Percentiles rank a stretch among this genome's conserved stretches.
These are phyloP conservation scores for Parelbella ahira DNA, from an alignment of 2,888 invertebrate species.

Conservation along the genomic window DNA sequence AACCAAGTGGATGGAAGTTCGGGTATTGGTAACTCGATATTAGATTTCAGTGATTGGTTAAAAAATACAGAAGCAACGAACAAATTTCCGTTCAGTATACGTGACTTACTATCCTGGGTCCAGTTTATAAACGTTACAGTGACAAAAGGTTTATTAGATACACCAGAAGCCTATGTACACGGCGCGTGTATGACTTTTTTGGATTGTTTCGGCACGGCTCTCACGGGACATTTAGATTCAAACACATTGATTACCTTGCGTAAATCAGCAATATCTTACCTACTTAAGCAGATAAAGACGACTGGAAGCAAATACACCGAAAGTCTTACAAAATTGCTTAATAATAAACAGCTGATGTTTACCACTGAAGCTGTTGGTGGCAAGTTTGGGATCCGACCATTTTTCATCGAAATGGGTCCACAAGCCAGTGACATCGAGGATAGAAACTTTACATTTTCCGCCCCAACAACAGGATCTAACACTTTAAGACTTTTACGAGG, in stretches of 20 bases:
- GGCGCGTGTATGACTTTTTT: slow-evolving; percentile 95
- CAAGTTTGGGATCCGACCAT: slow-evolving; percentile 88
- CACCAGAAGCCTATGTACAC: slow-evolving; percentile 88
- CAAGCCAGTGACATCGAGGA: slow-evolving; percentile 40
- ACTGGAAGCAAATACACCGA: slow-evolving; percentile 58
- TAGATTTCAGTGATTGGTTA: slow-evolving; percentile 91
- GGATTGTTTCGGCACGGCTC: slow-evolving; percentile 94
- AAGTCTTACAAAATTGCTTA: slow-evolving; percentile 47
- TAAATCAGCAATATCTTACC: slow-evolving; percentile 76
- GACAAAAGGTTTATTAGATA: slow-evolving; percentile 58
- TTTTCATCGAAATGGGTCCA: slow-evolving; percentile 83
- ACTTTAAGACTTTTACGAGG: slow-evolving; percentile 92
- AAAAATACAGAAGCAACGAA: slow-evolving; percentile 85
- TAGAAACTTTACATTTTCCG: slow-evolving; percentile 84
- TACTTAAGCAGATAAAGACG: slow-evolving; percentile 75
- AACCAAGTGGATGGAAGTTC: slow-evolving; percentile 76
- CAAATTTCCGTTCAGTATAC: slow-evolving; percentile 91
- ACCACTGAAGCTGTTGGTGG: slow-evolving; percentile 51
- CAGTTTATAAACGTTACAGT: slow-evolving; percentile 89
- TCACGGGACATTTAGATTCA: slow-evolving; percentile 85
- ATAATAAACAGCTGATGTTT: slow-evolving; percentile 52
- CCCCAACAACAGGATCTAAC: slow-evolving; percentile 90
- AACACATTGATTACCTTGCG: slow-evolving; percentile 66
- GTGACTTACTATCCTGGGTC: slow-evolving; percentile 96
- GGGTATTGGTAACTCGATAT: slow-evolving; percentile 84